phyloP scores from a whole-genome alignment of 2,888 invertebrate genomes.

The Caenorhabditis sulstoni region DNA sequence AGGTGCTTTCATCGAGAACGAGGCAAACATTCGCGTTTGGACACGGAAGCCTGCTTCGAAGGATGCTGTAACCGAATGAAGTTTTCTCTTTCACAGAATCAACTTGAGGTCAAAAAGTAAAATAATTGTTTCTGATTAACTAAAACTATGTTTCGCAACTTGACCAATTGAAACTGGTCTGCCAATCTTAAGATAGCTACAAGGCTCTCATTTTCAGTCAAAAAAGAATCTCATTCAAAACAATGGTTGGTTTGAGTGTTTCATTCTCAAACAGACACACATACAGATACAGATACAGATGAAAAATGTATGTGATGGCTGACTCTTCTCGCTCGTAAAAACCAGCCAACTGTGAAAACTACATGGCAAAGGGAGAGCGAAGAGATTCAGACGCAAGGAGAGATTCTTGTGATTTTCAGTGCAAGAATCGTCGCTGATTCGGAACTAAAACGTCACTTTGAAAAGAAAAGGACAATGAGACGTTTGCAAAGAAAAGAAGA shows the following conservation, averaged over 20 bases:
- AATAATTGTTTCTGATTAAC: no score
- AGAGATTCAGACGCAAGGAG: conserved; percentile 17
- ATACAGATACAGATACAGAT: neutral
- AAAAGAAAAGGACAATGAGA: no score
- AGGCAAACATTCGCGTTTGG: neutral
- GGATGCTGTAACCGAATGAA: no score
- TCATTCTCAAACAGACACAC: no score
- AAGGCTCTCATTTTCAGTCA: neutral
- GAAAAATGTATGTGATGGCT: conserved; percentile 10
- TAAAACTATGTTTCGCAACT: no score
- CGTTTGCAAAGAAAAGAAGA: no score
- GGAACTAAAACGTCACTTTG: conserved; percentile 7
- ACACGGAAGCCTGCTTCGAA: no score
- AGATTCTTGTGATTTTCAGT: conserved; percentile 21
- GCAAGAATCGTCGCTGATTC: neutral
- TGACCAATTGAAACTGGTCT: no score
- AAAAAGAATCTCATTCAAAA: neutral
- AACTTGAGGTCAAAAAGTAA: no score
- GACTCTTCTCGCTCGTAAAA: conserved; percentile 30
- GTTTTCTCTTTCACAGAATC: no score
- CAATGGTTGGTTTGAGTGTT: no score
- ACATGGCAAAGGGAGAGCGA: neutral
- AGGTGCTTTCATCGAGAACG: conserved; percentile 3
- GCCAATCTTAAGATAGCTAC: no score
- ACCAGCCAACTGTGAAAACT: conserved; percentile 36